Conservation (phyloP, 2,797 vertebrate genomes). For the Syngnathus rostellatus region DNA sequence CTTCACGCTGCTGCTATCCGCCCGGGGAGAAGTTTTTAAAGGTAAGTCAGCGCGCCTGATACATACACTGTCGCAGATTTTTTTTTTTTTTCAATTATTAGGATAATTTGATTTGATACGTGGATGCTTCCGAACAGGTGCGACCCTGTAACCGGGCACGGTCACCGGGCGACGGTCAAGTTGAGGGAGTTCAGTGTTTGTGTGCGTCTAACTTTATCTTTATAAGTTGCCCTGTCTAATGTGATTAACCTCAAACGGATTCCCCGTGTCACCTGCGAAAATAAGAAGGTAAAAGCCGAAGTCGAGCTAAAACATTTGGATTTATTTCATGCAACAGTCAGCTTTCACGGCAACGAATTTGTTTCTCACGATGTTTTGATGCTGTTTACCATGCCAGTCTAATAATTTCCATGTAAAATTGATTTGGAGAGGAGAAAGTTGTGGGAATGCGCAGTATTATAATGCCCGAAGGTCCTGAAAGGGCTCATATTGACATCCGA, state of each 20-base stretch:
- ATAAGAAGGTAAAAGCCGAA: background rate
- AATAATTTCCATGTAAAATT: background rate
- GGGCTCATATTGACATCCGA: background rate
- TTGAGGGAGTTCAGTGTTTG: slow-evolving; percentile 16
- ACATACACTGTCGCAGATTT: too few species aligned
- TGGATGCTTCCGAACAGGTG: background rate
- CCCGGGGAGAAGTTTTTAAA: slow-evolving; percentile 71
- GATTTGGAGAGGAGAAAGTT: background rate
- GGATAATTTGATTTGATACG: background rate
- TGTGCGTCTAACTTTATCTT: slow-evolving; percentile 42
- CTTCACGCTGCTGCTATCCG: slow-evolving; percentile 63
- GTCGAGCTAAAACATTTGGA: background rate
- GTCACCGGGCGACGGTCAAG: background rate
- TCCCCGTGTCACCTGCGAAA: slow-evolving; percentile 2
- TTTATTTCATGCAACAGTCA: background rate
- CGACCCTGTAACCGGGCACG: background rate
- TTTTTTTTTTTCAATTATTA: background rate
- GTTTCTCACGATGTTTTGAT: background rate
- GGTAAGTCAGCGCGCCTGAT: slow-evolving; percentile 55
- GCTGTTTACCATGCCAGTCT: background rate
- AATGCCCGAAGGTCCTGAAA: background rate
- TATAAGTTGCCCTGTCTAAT: slow-evolving; percentile 46
- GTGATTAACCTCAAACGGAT: slow-evolving; percentile 51
- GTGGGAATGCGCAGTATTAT: background rate
- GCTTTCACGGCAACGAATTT: background rate